phyloP scores from a whole-genome alignment of 2,797 vertebrate species.

The Balearica regulorum region DNA sequence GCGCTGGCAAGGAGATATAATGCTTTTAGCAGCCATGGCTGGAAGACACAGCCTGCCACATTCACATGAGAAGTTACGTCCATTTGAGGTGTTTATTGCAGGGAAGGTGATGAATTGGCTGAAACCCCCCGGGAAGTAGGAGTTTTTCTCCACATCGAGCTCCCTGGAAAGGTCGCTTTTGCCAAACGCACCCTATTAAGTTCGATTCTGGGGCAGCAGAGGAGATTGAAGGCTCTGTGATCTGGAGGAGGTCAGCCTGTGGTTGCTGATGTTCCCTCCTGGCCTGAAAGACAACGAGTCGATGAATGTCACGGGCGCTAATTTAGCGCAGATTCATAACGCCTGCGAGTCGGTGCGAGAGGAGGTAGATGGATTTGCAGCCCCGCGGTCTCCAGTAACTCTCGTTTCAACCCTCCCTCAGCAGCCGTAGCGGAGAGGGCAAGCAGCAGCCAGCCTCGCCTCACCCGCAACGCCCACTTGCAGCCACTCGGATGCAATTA shows the following conservation, averaged over 20 bases:
- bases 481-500: not conserved
- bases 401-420: too few relatives aligned
- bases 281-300: accelerated
- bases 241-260: not conserved
- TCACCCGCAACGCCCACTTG: accelerated
- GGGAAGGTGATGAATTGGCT: not conserved
- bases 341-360: not conserved
- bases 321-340: not conserved
- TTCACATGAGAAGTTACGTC: not conserved
- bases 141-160: not conserved
- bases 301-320: not conserved
- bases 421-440: not conserved
- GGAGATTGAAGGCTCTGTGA: not conserved
- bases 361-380: not conserved
- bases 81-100: not conserved
- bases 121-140: not conserved
- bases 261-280: not conserved
- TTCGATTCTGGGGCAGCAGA: not conserved
- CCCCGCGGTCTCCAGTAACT: accelerated
- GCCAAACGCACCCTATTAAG: not conserved
- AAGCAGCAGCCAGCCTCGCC: not conserved
- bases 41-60: not conserved
- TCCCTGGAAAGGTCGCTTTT: not conserved
- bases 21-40: not conserved
- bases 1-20: not conserved